phyloP scores from a whole-genome alignment of 2,888 invertebrate species.

The Drosophila fulvimacula region DNA sequence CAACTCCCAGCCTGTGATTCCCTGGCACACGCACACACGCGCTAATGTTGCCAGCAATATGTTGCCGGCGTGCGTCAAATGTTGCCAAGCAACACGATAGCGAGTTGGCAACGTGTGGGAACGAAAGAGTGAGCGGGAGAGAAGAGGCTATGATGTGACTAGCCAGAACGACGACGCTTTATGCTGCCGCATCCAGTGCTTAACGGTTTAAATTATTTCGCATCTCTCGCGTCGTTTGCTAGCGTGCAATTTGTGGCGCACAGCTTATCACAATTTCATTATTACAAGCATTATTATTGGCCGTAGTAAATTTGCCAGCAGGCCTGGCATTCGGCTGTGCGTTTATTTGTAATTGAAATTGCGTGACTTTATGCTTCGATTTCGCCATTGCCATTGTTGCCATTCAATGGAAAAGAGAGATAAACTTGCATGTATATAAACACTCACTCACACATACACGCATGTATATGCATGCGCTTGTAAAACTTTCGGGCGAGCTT shows the following conservation, averaged over 20 bases:
- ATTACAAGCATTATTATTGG: constrained; percentile 69
- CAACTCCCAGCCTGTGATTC: constrained; percentile 8
- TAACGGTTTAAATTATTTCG: constrained; percentile 76
- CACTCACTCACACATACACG: constrained; percentile 16
- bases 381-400: constrained; percentile 57
- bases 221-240: constrained; percentile 39
- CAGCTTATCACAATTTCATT: constrained; percentile 79
- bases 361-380: constrained; percentile 78
- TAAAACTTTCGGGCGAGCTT: constrained; percentile 53
- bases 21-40: constrained; percentile 37
- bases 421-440: constrained; percentile 37
- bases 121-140: background rate
- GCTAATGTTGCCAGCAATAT: constrained; percentile 70
- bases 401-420: constrained; percentile 31
- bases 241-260: constrained; percentile 78
- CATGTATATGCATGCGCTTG: background rate
- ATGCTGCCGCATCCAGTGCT: constrained; percentile 55
- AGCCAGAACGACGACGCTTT: constrained; percentile 72
- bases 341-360: constrained; percentile 75
- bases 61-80: constrained; percentile 72
- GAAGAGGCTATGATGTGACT: background rate
- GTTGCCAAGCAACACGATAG: constrained; percentile 50
- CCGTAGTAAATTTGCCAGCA: constrained; percentile 38
- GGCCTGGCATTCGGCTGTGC: constrained; percentile 36
- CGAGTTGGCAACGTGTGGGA: constrained; percentile 8